Evolutionary conservation across 2,888 invertebrate species (phyloP), one percentile per base, ranked within the genome.

Genomic region (Enchytraeus crypticus): DNA sequence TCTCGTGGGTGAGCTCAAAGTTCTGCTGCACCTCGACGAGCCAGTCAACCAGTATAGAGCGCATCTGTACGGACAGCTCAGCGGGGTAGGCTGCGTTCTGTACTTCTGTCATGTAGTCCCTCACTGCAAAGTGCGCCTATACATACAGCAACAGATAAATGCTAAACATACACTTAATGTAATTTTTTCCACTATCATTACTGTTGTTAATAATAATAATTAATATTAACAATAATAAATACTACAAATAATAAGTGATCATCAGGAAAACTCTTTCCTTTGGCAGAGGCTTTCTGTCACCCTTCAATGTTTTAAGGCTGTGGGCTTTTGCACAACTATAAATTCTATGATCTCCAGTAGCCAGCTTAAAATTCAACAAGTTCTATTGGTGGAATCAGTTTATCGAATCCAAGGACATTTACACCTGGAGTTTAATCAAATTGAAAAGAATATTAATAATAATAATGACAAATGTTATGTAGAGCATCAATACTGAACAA

Each of bases 1-100:
- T 97, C 82, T 98, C 98, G 74, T 98, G 98, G 81, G 97, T 97
- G 38, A 98, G 83, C 79, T 97, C 97, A 78, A 97, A 97, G 68
- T 80, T 81, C 68, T 82, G 82, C 82, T 96, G 95, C 11, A 96
- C 89, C 77, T 97, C 96, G 49, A 98, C 96, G 89, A 98, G 89
- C 98, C 98, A 98, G 81, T 98, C 97, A 0, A 98, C 88, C 2
- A 98, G 84, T 27, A 96, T 84, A 0, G 92, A 87, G 54, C 98
- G 84, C 92, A 96, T 95, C 85, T 88, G 87, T 45, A 84, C 82
- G 0, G 88, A 88, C 60, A 97, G 82, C 67, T 88, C 86, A 21
- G 85, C 82, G 82, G 95, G 92, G 8, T 66, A 66, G 82, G 38
- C 82, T n/a, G n/a, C n/a, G n/a, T n/a, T n/a, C n/a, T n/a, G n/a